Evolutionary conservation across 2,113 vertebrate species (phyloP), one percentile per base, ranked within the genome.

Genomic region (Anthoscopus minutus): DNA sequence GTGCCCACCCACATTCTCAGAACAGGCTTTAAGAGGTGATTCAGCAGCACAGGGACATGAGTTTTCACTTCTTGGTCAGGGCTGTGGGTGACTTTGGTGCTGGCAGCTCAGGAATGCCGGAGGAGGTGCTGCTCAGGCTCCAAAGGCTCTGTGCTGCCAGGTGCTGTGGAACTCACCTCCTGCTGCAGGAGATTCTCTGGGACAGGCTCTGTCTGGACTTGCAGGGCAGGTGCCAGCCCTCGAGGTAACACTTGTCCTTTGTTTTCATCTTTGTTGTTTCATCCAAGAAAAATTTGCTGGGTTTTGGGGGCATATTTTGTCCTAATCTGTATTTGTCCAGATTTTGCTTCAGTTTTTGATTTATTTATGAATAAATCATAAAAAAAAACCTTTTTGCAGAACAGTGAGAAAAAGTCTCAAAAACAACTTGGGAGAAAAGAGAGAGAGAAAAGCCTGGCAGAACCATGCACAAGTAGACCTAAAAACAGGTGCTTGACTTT

Each of bases 61-160:
- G 45, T 25, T 81, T 47, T 64, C 67, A 28, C 44, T 82, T 56
- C 40, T 23, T 51, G 53, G 42, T 44, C 1, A 5, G 47, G 64
- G 47, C 86, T 92, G 51, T 58, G 47, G 27, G 31, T 79, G 48
- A 19, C 35, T 91, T 35, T 4, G 5, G 28, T 44, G 69, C 70
- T 62, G 64, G 27, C 0, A 1, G 21, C 38, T 40, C 0, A 0
- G 56, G 42, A 0, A 9, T 76, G 65, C 47, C 0, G 0, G 33
- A 47, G 82, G 70, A 73, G 74, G 8, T 50, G 47, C 50, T 89
- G 81, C 69, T 79, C 30, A 44, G 47, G 60, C 51, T 53, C 44
- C 15, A 3, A 24, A 88, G 56, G 50, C 42, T 67, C 66, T 14
- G 22, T 42, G 65, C 81, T 48, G 69, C 25, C 2, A 3, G 23